Conservation (phyloP, 2,888 invertebrate species). For the Tipula helvola region DNA sequence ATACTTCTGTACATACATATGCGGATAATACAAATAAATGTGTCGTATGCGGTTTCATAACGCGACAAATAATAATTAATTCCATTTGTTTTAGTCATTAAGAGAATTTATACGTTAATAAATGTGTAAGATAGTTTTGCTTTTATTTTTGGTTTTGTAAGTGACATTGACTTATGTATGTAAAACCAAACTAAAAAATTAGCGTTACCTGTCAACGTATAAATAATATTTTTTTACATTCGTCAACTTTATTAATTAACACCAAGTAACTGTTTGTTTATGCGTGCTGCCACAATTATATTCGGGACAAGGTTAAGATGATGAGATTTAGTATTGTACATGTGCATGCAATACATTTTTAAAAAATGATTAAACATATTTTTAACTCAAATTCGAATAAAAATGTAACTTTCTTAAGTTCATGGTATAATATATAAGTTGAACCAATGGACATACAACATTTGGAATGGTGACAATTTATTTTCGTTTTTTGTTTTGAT, state of each 20-base stretch:
- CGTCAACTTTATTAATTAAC: not conserved
- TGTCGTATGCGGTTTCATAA: not conserved
- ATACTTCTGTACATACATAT: not conserved
- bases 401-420: not conserved
- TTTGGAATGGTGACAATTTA: not conserved
- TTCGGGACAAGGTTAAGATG: not conserved
- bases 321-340: not conserved
- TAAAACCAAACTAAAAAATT: not conserved
- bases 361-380: too few relatives aligned
- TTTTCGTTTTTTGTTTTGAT: not conserved
- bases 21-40: not conserved
- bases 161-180: not conserved
- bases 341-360: not conserved
- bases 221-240: not conserved
- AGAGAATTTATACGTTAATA: not conserved
- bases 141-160: not conserved
- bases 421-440: not conserved
- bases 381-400: too few relatives aligned
- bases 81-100: not conserved
- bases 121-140: not conserved
- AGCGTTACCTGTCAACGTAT: not conserved
- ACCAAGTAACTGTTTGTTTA: not conserved
- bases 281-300: not conserved
- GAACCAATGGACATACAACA: not conserved
- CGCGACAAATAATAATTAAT: not conserved